These are phyloP conservation scores for Netelia inedita DNA, from an alignment of 2,888 invertebrate genomes.

Conservation along the genomic window DNA sequence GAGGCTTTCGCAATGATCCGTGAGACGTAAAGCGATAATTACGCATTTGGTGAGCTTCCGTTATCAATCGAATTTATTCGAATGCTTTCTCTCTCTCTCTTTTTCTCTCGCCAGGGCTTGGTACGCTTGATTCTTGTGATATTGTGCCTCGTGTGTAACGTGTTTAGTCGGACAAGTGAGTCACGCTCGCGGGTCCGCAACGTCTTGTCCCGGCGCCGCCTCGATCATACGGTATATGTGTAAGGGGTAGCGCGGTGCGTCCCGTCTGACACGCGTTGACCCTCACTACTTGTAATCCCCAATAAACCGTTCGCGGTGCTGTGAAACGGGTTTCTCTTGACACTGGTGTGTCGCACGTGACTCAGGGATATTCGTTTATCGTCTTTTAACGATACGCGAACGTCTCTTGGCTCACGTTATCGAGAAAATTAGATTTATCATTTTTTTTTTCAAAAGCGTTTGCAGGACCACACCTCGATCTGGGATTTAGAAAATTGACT, in stretches of 20 bases:
- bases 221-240: background rate
- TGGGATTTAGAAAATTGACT: background rate
- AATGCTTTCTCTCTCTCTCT: background rate
- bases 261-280: constrained; percentile 63
- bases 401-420: background rate
- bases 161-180: constrained; percentile 39
- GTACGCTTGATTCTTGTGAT: background rate
- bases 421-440: background rate
- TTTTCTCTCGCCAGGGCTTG: too few species aligned
- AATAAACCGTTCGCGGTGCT: constrained; percentile 38
- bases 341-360: constrained; percentile 55
- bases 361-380: constrained; percentile 20
- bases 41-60: background rate
- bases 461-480: background rate
- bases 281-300: constrained; percentile 62
- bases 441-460: background rate
- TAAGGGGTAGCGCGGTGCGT: constrained; percentile 6
- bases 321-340: constrained; percentile 53
- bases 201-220: constrained; percentile 45
- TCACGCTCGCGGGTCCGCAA: constrained; percentile 30
- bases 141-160: background rate
- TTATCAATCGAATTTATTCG: background rate
- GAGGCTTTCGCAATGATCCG: background rate
- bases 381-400: background rate
- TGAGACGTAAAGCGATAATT: background rate